These are phyloP conservation scores for Actinia tenebrosa DNA, from an alignment of 64 coral and sea anemone species.

Conservation along the genomic window DNA sequence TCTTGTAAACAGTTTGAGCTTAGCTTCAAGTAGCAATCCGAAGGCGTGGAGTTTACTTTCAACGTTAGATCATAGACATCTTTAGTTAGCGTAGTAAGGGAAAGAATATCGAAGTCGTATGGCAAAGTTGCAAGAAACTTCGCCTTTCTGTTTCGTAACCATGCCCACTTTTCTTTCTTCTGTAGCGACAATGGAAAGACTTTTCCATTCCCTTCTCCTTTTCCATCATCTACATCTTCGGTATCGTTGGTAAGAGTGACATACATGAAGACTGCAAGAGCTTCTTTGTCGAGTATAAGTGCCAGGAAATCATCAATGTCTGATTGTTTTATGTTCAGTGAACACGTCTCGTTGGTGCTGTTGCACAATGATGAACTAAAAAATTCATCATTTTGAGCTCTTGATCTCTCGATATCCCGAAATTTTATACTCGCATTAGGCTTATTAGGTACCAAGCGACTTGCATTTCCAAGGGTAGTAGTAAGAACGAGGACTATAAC, in stretches of 20 bases:
- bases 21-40: constrained; percentile 57
- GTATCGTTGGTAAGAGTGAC: constrained; percentile 53
- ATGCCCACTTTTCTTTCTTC: constrained; percentile 63
- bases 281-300: constrained; percentile 18
- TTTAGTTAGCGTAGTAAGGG: constrained; percentile 72
- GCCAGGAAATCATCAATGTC: constrained; percentile 20
- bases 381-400: not conserved
- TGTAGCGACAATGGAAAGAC: constrained; percentile 16
- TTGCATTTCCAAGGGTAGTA: not conserved
- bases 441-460: not conserved
- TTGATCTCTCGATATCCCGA: not conserved
- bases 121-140: constrained; percentile 81
- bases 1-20: constrained; percentile 1
- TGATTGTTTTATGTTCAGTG: constrained; percentile 29
- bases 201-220: not conserved
- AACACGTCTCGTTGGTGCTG: constrained; percentile 6
- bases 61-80: constrained; percentile 51
- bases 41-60: constrained; percentile 26
- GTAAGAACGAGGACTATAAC: not conserved
- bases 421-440: not conserved
- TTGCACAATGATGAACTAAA: not conserved
- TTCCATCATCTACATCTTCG: not conserved
- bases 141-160: constrained; percentile 64
- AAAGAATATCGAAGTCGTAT: constrained; percentile 97
- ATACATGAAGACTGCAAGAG: constrained; percentile 70